Evolutionary conservation across 2,888 invertebrate species (phyloP).

Genomic region (Eustalomyia histrio): DNA sequence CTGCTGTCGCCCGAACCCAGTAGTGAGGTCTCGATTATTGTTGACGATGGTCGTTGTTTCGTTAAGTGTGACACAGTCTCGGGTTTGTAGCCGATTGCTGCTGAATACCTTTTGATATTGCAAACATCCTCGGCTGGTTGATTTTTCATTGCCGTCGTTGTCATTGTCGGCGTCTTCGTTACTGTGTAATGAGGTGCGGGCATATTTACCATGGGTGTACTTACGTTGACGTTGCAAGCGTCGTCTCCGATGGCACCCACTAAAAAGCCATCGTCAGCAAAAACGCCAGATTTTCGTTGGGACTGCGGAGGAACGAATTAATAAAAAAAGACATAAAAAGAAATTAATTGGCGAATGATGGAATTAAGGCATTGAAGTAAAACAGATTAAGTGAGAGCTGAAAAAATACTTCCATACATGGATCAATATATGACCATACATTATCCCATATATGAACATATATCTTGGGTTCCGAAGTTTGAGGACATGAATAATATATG

Average conservation of each 20-base stretch:
- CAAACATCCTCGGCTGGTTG: conserved; percentile 56
- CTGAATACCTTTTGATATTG: conserved; percentile 65
- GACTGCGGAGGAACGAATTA: conserved; percentile 69
- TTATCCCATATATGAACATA: too few relatives aligned
- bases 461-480: too few relatives aligned
- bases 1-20: conserved; percentile 73
- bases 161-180: conserved; percentile 69
- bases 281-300: conserved; percentile 78
- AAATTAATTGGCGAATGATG: background rate
- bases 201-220: conserved; percentile 62
- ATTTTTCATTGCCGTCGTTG: conserved; percentile 57
- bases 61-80: conserved; percentile 65
- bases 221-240: conserved; percentile 71
- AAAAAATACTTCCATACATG: too few relatives aligned
- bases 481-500: too few relatives aligned
- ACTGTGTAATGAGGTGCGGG: conserved; percentile 68
- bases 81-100: conserved; percentile 56
- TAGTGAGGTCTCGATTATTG: conserved; percentile 79
- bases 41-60: conserved; percentile 74
- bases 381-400: too few relatives aligned
- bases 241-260: conserved; percentile 79
- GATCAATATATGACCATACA: too few relatives aligned
- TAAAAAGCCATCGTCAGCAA: conserved; percentile 81
- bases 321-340: background rate
- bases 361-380: too few relatives aligned